Base-by-base conservation (phyloP, 2,797 vertebrate species). In the Distichodus sexfasciatus region DNA sequence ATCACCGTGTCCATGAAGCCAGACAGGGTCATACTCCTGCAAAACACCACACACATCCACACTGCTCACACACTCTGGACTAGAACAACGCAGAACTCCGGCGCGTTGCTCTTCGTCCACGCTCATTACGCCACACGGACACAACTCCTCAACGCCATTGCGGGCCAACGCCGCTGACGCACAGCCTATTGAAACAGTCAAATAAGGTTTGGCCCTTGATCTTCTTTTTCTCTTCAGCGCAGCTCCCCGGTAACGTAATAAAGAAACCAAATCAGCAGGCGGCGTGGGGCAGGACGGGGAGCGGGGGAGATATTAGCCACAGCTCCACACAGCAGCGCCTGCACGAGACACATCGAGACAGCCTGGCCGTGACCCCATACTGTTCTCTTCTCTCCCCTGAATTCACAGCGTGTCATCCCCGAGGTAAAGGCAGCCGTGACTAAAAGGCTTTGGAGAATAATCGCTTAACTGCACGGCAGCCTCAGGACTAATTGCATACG, bases 1-100 rank as follows among this genome's bases (percentile, higher is more conserved):
- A 90, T 90, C 72, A 98, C 85, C 0, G 83, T 79, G 1, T 91
- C 90, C 82, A 94, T 86, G 40, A 93, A 84, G 10, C 86, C 93
- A 2, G 92, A 92, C 69, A 95, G 84, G 14, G 92, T 93, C 78
- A 92, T 92, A 74, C 91, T 90, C 86, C 96, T 99, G 83, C 6
- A 80, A 76, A 58, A 71, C 15, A 31, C n/a, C 26, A 7, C 4
- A 28, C 7, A 47, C 26, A 33, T n/a, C n/a, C n/a, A n/a, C n/a
- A n/a, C n/a, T n/a, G n/a, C n/a, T n/a, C n/a, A n/a, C n/a, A n/a
- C n/a, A n/a, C n/a, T n/a, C n/a, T n/a, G n/a, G n/a, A n/a, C n/a
- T n/a, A n/a, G n/a, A n/a, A n/a, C n/a, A n/a, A n/a, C n/a, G n/a
- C n/a, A n/a, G n/a, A n/a, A n/a, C n/a, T n/a, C n/a, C n/a, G n/a